Evolutionary conservation across 2,888 invertebrate genomes (phyloP).

Genomic region (Harpagoxenus sublaevis): DNA sequence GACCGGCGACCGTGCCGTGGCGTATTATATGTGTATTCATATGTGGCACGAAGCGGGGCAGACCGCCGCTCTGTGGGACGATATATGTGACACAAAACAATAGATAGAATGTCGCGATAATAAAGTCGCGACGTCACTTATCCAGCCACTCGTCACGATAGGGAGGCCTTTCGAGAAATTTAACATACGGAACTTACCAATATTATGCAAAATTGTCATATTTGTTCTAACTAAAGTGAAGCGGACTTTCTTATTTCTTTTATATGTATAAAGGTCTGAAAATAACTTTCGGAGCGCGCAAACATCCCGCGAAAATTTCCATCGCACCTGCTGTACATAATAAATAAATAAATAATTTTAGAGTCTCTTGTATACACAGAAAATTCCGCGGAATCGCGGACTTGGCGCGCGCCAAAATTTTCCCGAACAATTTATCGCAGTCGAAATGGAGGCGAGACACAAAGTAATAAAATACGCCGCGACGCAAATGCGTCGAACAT

Average conservation of each 20-base stretch:
- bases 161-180: background rate
- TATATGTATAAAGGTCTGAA: background rate
- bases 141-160: background rate
- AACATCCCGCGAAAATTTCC: background rate
- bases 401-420: conserved; percentile 26
- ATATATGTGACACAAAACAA: conserved; percentile 63
- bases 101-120: conserved; percentile 60
- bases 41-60: conserved; percentile 52
- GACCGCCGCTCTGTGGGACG: conserved; percentile 36
- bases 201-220: background rate
- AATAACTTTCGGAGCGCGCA: background rate
- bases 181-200: background rate
- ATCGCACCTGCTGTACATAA: background rate
- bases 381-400: background rate
- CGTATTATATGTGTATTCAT: conserved; percentile 69
- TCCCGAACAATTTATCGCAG: conserved; percentile 11
- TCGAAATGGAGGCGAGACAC: background rate
- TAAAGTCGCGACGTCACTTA: conserved; percentile 13
- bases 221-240: background rate
- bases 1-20: conserved; percentile 68
- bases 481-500: conserved; percentile 14
- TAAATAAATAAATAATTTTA: conserved; percentile 31
- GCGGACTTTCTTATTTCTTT: background rate
- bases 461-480: conserved; percentile 36
- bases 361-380: conserved; percentile 6